Percentiles rank a stretch among this genome's conserved stretches.
These are phyloP conservation scores for Falco novaeseelandiae DNA, from an alignment of 2,797 vertebrate species.

Conservation along the genomic window DNA sequence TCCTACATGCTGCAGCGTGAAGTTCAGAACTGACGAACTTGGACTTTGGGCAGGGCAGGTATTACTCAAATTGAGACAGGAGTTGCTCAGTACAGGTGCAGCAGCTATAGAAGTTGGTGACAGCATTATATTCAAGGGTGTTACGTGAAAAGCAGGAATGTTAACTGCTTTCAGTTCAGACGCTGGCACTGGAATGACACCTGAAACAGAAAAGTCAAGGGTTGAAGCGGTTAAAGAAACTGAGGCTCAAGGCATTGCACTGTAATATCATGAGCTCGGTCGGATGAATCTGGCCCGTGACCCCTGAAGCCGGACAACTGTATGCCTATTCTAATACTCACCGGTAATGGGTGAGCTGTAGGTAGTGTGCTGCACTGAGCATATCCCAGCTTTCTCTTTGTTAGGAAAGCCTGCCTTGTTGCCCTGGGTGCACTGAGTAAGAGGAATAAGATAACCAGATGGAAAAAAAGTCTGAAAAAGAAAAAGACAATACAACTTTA, in stretches of 20 bases:
- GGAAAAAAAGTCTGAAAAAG: conserved; percentile 84
- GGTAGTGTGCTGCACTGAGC: conserved; percentile 80
- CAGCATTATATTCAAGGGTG: conserved; percentile 79
- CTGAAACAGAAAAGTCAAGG: conserved; percentile 58
- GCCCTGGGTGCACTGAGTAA: conserved; percentile 83
- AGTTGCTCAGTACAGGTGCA: conserved; percentile 68
- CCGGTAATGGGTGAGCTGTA: conserved; percentile 87
- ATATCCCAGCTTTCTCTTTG: conserved; percentile 73
- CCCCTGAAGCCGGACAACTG: neutral
- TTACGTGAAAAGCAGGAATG: conserved; percentile 77
- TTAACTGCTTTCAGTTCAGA: conserved; percentile 74
- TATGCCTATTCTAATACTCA: conserved; percentile 23
- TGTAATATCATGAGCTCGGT: neutral
- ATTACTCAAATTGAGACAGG: conserved; percentile 58
- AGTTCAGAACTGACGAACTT: conserved; percentile 89
- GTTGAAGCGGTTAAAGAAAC: neutral
- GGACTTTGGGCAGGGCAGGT: conserved; percentile 75
- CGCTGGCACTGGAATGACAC: conserved; percentile 74
- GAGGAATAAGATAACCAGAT: conserved; percentile 91
- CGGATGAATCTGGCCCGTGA: accelerated
- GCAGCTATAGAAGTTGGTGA: conserved; percentile 77
- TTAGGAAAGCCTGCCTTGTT: conserved; percentile 68
- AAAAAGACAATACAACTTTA: conserved; percentile 18
- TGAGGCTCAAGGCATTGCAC: accelerated
- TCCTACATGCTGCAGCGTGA: conserved; percentile 90